Base-by-base conservation (phyloP, 1,140 invertebrate species). In the Scaptomyza hsui region DNA sequence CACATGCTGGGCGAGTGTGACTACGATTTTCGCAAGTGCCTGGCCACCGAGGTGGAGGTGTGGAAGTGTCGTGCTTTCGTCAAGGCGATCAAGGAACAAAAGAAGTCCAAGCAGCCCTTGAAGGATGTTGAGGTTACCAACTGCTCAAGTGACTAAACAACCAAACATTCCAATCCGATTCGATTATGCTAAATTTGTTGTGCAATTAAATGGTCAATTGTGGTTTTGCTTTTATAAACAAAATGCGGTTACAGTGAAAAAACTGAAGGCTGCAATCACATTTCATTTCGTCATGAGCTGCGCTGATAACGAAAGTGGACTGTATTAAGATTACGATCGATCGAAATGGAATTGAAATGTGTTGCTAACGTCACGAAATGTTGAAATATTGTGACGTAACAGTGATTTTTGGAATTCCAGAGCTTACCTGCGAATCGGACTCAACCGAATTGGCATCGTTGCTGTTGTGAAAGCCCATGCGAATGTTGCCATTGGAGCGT, bases 371-470 rank as follows among this genome's bases (percentile, higher is more conserved):
- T 60, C n/a, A 49, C 24, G 26, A 60, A 71, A 48, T 53, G 29
- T 9, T n/a, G n/a, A n/a, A n/a, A 3, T 32, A 41, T 10, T 52
- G 26, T 62, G 51, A 64, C 48, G 62, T 32, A 69, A 62, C 21
- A 26, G n/a, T n/a, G n/a, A n/a, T n/a, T n/a, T n/a, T 9, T 21
- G 19, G 32, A 15, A 12, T 39, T 24, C 24, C n/a, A n/a, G 24
- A 37, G 32, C 69, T 82, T 42, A 91, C 90, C 79, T 90, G 82
- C 12, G 90, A 91, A 19, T 90, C 89, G 1, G 89, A 91, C 68
- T 91, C 89, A 18, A 90, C 89, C 1, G 89, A 90, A 39, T 90
- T 81, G 45, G 72, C 72, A 59, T 89, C 90, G 29, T 80, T 83
- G 47, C 45, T 64, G 41, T 80, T 70, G 51, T 91, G 80, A 52